Conservation (phyloP, 2,888 invertebrate species). For the Vesta saturnalis region DNA sequence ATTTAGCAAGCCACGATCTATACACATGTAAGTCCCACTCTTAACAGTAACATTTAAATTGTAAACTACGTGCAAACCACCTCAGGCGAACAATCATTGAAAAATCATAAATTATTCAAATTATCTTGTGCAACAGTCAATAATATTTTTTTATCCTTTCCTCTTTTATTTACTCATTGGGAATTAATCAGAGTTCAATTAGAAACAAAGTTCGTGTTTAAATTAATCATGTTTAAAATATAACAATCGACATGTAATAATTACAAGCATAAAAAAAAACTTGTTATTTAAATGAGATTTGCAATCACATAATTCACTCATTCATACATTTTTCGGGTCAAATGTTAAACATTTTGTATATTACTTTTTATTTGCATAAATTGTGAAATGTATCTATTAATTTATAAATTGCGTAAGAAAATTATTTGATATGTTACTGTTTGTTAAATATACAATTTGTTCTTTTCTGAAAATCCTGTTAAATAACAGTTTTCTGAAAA, state of each 20-base stretch:
- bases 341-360: slow-evolving; percentile 30
- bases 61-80: slow-evolving; percentile 2
- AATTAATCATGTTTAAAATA: slow-evolving; percentile 4
- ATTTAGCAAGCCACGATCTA: slow-evolving; percentile 8
- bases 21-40: slow-evolving; percentile 22
- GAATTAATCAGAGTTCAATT: background rate
- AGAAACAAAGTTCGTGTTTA: background rate
- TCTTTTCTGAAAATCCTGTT: background rate
- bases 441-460: background rate
- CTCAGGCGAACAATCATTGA: slow-evolving; percentile 17
- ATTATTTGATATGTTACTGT: slow-evolving; percentile 9
- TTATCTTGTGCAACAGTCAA: background rate
- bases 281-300: slow-evolving; percentile 26
- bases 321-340: slow-evolving; percentile 35
- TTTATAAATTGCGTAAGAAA: slow-evolving; percentile 13
- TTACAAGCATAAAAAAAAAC: slow-evolving; percentile 18
- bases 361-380: slow-evolving; percentile 14
- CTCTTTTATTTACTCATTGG: background rate
- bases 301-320: slow-evolving; percentile 30
- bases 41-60: slow-evolving; percentile 11
- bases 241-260: slow-evolving; percentile 8
- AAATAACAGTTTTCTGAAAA: too few species aligned
- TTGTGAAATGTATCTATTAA: slow-evolving; percentile 23
- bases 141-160: background rate
- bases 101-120: slow-evolving; percentile 20